A percentile compares a stretch with the other conserved stretches of the same genome.
Conservation (phyloP, 1,140 invertebrate genomes). For the Aphaenogaster rudis region DNA sequence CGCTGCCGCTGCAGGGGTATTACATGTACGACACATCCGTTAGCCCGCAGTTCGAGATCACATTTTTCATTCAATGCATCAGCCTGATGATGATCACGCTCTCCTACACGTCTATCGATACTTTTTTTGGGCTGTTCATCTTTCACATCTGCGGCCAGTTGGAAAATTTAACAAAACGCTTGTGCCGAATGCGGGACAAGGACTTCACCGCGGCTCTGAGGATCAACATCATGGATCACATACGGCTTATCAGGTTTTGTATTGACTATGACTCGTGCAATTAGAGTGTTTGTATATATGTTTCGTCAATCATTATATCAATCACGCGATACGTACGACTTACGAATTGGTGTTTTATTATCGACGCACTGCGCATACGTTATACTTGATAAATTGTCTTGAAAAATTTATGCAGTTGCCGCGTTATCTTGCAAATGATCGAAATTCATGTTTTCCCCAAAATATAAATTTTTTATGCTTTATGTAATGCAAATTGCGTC, state of each 20-base stretch:
- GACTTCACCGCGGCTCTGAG: background rate
- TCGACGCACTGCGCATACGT: background rate
- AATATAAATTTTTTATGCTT: no score
- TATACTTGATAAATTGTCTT: conserved; percentile 1
- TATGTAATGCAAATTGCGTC: no score
- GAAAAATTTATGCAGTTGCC: no score
- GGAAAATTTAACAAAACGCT: background rate
- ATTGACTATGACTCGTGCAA: background rate
- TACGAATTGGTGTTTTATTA: background rate
- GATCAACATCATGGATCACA: background rate
- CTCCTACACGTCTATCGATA: background rate
- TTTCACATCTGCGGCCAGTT: conserved; percentile 5
- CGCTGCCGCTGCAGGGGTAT: no score
- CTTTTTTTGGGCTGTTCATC: conserved; percentile 2
- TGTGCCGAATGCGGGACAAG: background rate
- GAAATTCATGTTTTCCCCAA: no score
- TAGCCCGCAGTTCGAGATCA: conserved; percentile 1
- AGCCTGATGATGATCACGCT: background rate
- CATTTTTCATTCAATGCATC: background rate
- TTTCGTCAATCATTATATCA: background rate
- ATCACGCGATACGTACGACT: background rate
- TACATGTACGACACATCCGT: no score
- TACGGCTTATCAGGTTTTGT: conserved; percentile 17
- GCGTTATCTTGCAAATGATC: no score
- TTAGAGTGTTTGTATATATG: conserved; percentile 11